Conservation (phyloP, 2,113 vertebrate species). For the Triplophysa rosa region DNA sequence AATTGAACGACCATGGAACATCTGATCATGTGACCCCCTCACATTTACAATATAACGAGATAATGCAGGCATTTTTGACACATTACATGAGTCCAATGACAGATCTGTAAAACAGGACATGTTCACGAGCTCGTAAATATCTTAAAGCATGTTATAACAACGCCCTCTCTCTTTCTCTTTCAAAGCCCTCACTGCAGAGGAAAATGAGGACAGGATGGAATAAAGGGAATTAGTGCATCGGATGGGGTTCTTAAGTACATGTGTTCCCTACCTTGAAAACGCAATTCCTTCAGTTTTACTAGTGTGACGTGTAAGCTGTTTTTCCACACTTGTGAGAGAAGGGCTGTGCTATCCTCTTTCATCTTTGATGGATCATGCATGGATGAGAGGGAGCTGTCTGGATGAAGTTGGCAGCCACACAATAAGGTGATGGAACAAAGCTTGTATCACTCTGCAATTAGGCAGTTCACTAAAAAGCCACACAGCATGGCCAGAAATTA, state of each 20-base stretch:
- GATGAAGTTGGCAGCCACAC: slow-evolving; percentile 23
- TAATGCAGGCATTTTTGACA: too few species aligned
- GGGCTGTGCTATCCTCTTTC: slow-evolving; percentile 6
- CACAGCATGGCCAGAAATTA: background rate
- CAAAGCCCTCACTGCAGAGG: slow-evolving; percentile 7
- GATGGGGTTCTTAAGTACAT: background rate
- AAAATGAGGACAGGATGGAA: background rate
- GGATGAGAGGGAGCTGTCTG: slow-evolving; percentile 18
- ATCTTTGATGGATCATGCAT: slow-evolving; percentile 17
- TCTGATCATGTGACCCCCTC: background rate
- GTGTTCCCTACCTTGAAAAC: slow-evolving; percentile 34
- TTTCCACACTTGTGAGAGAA: background rate
- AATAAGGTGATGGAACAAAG: slow-evolving; percentile 31
- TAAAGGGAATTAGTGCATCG: slow-evolving; percentile 17
- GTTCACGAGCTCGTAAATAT: too few species aligned
- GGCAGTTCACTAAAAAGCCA: slow-evolving; percentile 24
- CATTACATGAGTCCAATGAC: too few species aligned
- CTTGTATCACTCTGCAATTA: slow-evolving; percentile 15
- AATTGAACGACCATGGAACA: background rate
- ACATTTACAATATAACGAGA: background rate
- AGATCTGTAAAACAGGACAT: too few species aligned
- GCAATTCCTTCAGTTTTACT: slow-evolving; percentile 17
- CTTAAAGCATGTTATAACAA: background rate
- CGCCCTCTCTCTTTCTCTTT: slow-evolving; percentile 6
- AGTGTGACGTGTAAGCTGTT: background rate